Percentiles rank a stretch among this genome's conserved stretches.
Conservation (phyloP, 2,113 vertebrate species). For the Pachyramphus minor region DNA sequence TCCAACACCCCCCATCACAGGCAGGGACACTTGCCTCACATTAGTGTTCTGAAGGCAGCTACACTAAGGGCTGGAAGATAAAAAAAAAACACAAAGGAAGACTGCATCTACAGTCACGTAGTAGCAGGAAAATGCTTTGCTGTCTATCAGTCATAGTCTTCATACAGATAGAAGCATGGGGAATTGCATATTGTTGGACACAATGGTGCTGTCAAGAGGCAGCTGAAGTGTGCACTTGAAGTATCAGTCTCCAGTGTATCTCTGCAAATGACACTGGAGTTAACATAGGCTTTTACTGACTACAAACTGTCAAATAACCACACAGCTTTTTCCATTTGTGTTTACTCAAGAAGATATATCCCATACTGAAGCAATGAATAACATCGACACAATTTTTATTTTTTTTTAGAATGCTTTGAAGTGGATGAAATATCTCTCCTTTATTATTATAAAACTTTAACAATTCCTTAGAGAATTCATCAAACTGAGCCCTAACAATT, state of each 20-base stretch:
- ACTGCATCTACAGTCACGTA: not conserved
- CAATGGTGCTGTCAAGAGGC: not conserved
- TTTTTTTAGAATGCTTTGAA: not conserved
- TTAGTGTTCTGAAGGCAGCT: not conserved
- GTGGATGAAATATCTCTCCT: not conserved
- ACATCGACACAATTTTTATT: not conserved
- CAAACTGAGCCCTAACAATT: not conserved
- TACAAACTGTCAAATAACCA: not conserved
- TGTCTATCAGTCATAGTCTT: not conserved
- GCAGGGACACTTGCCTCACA: too few relatives aligned
- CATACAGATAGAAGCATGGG: not conserved
- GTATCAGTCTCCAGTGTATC: not conserved
- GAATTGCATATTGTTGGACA: not conserved
- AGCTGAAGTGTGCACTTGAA: not conserved
- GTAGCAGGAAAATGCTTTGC: not conserved
- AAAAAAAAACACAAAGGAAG: not conserved
- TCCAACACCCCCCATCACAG: fast-evolving
- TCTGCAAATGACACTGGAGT: not conserved
- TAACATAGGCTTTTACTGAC: not conserved
- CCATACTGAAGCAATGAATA: not conserved
- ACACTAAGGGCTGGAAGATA: not conserved
- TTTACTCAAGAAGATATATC: not conserved
- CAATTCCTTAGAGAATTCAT: not conserved
- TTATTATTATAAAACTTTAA: not conserved
- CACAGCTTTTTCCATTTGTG: not conserved